Evolutionary conservation across 2,888 invertebrate genomes (phyloP).

Genomic region (Bhutanitis thaidina): DNA sequence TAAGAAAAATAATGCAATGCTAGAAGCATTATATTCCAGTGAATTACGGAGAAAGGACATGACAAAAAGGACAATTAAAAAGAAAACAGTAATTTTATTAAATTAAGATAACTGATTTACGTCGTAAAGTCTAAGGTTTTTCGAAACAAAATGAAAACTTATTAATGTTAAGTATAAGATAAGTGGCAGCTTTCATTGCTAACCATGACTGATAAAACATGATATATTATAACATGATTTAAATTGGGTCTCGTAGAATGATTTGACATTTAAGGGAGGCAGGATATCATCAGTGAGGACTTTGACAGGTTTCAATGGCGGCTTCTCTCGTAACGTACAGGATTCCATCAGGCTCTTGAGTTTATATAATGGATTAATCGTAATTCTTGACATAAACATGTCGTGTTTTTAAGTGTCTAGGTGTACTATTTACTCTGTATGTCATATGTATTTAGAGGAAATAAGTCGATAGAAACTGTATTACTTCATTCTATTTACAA

Average conservation of each 20-base stretch:
- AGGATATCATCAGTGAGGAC: neutral
- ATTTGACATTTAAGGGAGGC: neutral
- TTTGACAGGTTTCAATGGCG: neutral
- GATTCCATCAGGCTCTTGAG: neutral
- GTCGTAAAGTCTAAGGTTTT: neutral
- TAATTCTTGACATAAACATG: slow-evolving; percentile 3
- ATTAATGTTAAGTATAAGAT: neutral
- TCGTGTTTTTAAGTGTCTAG: slow-evolving; percentile 6
- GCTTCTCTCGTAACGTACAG: neutral
- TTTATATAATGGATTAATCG: neutral
- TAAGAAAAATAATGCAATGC: too few relatives aligned
- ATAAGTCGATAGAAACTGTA: neutral
- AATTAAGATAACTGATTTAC: too few relatives aligned
- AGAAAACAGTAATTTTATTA: too few relatives aligned
- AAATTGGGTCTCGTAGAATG: too few relatives aligned
- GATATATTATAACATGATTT: too few relatives aligned
- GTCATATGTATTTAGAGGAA: slow-evolving; percentile 7
- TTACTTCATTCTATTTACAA: slow-evolving; percentile 3
- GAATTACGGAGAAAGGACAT: too few relatives aligned
- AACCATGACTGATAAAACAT: neutral
- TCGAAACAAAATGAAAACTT: neutral
- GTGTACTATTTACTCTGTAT: slow-evolving; percentile 4
- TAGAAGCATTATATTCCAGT: neutral
- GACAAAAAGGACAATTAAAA: too few relatives aligned
- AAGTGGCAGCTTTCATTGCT: neutral